Base-by-base conservation (phyloP, 2,888 invertebrate genomes). In the Eupithecia insigniata region DNA sequence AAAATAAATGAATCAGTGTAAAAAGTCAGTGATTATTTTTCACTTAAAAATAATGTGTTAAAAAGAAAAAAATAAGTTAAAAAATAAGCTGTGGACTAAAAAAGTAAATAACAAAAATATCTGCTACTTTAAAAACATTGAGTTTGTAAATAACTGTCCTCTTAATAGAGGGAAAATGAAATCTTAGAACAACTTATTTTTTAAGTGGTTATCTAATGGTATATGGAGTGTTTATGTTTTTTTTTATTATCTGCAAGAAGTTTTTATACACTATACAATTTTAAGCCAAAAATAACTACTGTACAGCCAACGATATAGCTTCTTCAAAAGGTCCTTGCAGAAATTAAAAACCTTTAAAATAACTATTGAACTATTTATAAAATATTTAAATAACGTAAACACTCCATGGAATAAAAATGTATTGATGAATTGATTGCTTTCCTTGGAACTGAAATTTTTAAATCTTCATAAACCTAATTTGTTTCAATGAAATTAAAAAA, bases 81-180 rank as follows among this genome's bases (percentile, higher is more conserved):
- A 90, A 92, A 92, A 92, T 91, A 93, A 93, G 93, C 93, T 90
- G 92, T 92, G 88, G 90, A 90, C 85, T 87, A 85, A 92, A 91
- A 81, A 78, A 72, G 80, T 75, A 78, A 70, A 80, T 80, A 76
- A 78, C 80, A 71, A 80, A 80, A 80, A 80, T 79, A 80, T 78
- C 72, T 80, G 84, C 83, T 22, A 22, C 81, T 66, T 69, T 60
- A 69, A 73, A 79, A 70, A 78, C 77, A 78, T 68, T 75, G 75
- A 77, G 5, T 73, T 70, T 72, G 60, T 75, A 75, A 79, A 80
- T 46, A 67, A 66, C 69, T 22, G 28, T 51, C 14, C 69, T 71
- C 67, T 39, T 30, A 16, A 72, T 81, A 83, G 82, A 62, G 84
- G 87, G 88, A 85, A 86, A 80, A 84, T 84, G 82, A 75, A 68